These are phyloP conservation scores for Tinamus major DNA, from an alignment of 2,797 vertebrate genomes.

Conservation along the genomic window DNA sequence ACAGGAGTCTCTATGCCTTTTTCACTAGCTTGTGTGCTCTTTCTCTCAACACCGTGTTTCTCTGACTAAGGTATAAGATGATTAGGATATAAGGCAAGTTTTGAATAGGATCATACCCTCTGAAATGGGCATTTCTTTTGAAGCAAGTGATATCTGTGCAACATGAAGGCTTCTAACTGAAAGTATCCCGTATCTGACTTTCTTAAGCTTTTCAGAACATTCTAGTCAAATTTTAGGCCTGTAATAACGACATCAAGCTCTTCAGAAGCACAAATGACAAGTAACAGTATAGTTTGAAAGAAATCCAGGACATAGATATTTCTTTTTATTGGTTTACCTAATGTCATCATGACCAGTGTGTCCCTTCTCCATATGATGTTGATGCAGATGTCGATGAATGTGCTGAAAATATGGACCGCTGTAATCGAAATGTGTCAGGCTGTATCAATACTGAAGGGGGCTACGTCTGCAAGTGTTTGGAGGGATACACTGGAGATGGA, in stretches of 20 bases:
- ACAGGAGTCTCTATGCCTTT: neutral
- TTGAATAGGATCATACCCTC: neutral
- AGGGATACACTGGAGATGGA: conserved; percentile 82
- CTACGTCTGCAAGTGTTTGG: conserved; percentile 80
- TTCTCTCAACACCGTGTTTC: neutral
- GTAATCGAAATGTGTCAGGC: conserved; percentile 49
- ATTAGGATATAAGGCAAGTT: neutral
- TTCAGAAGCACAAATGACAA: neutral
- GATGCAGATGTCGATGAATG: conserved; percentile 81
- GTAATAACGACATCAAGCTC: neutral
- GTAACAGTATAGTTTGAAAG: neutral
- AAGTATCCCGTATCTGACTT: neutral
- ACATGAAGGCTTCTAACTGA: neutral
- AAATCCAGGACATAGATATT: neutral
- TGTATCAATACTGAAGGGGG: conserved; percentile 81
- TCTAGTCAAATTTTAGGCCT: neutral
- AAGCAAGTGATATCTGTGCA: neutral
- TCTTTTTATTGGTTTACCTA: rapidly evolving
- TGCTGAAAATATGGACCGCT: conserved; percentile 30
- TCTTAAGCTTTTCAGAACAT: neutral
- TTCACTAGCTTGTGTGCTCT: neutral
- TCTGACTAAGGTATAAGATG: neutral
- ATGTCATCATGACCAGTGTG: rapidly evolving
- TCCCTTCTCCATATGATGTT: neutral
- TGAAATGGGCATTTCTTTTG: neutral